These are phyloP conservation scores for Macropis europaea DNA, from an alignment of 2,888 invertebrate species.

Conservation along the genomic window DNA sequence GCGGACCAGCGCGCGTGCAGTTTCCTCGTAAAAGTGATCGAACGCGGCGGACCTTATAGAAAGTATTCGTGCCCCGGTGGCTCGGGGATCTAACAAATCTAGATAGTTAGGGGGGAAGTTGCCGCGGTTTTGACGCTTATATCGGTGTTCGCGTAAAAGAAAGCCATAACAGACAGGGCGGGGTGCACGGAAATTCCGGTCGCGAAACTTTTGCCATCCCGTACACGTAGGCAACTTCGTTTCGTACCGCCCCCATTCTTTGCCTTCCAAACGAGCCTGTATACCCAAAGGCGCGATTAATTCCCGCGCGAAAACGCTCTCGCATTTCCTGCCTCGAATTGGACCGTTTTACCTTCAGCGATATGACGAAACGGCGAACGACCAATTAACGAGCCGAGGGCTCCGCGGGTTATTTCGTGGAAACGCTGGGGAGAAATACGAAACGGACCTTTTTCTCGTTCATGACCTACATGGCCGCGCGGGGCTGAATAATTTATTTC, in stretches of 20 bases:
- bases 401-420: conserved; percentile 19
- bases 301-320: conserved; percentile 40
- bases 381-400: conserved; percentile 52
- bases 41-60: not conserved
- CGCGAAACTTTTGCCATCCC: conserved; percentile 8
- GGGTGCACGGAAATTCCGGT: conserved; percentile 23
- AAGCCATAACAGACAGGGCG: conserved; percentile 17
- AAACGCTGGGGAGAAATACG: conserved; percentile 4
- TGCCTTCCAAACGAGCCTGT: conserved; percentile 34
- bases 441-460: not conserved
- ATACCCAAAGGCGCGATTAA: conserved; percentile 51
- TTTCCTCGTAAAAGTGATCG: not conserved
- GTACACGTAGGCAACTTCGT: conserved; percentile 32
- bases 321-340: conserved; percentile 39
- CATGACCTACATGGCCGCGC: too few relatives aligned
- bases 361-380: conserved; percentile 41
- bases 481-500: too few relatives aligned
- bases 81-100: conserved; percentile 20
- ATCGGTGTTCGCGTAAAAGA: conserved; percentile 26
- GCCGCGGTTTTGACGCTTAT: conserved; percentile 17
- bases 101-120: conserved; percentile 17
- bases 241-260: conserved; percentile 42
- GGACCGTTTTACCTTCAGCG: conserved; percentile 26
- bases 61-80: not conserved
- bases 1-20: not conserved